Percentiles rank a stretch among this genome's conserved stretches.
Conservation (phyloP, 2,113 vertebrate species). For the Glaucomys volans region DNA sequence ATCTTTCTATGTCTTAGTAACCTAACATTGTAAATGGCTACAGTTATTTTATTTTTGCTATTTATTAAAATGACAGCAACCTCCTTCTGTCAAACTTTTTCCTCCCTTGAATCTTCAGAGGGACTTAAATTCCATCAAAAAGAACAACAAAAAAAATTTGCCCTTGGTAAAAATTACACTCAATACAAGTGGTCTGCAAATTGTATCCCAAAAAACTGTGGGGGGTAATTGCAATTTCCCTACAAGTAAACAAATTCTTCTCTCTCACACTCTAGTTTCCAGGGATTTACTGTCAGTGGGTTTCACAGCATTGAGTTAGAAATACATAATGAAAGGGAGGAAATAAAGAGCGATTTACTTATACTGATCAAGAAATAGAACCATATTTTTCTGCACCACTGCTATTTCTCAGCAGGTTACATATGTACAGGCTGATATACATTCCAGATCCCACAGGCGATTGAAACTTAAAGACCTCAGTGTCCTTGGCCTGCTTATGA, state of each 20-base stretch:
- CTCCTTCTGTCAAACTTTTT: background rate
- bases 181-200: slow-evolving; percentile 59
- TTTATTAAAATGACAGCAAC: background rate
- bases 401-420: slow-evolving; percentile 77
- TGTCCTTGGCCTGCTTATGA: slow-evolving; percentile 83
- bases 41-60: background rate
- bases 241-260: slow-evolving; percentile 76
- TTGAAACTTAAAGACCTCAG: slow-evolving; percentile 79
- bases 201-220: slow-evolving; percentile 64
- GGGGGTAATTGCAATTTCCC: slow-evolving; percentile 73
- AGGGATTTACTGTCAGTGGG: slow-evolving; percentile 80
- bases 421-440: slow-evolving; percentile 63
- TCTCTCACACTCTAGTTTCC: slow-evolving; percentile 68
- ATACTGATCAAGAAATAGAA: slow-evolving; percentile 70
- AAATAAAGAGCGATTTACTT: slow-evolving; percentile 72
- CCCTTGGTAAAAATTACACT: slow-evolving; percentile 69
- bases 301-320: slow-evolving; percentile 71
- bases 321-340: slow-evolving; percentile 76
- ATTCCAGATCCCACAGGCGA: slow-evolving; percentile 72
- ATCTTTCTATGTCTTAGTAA: background rate
- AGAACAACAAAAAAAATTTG: background rate
- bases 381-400: slow-evolving; percentile 67
- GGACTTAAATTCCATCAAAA: slow-evolving; percentile 42
- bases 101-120: background rate
- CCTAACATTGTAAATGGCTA: background rate